These are phyloP conservation scores for Cancer borealis DNA, from an alignment of 2,888 invertebrate species.

Conservation along the genomic window DNA sequence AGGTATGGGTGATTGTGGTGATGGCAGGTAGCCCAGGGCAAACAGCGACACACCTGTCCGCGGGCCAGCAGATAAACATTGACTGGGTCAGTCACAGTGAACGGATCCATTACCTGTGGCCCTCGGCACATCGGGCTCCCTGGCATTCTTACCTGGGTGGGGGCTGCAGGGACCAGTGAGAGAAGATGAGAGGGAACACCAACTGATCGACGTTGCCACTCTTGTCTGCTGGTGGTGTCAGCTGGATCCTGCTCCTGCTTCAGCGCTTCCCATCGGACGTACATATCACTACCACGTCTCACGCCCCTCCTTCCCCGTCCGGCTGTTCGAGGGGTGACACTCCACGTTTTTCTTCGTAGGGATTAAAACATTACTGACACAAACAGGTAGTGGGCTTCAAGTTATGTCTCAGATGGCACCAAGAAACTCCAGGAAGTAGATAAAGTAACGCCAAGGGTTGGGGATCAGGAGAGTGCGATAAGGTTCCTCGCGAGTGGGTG, in stretches of 20 bases:
- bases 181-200: background rate
- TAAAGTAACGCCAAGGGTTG: background rate
- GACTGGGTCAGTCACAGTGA: background rate
- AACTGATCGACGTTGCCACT: background rate
- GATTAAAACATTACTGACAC: background rate
- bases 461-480: background rate
- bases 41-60: constrained; percentile 35
- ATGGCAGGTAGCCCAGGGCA: constrained; percentile 44
- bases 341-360: background rate
- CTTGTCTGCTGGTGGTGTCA: background rate
- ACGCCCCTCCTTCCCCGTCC: background rate
- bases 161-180: background rate
- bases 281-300: background rate
- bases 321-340: background rate
- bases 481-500: background rate
- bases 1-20: constrained; percentile 35
- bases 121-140: background rate
- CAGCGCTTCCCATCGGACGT: background rate
- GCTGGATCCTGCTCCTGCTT: background rate
- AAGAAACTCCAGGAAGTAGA: background rate
- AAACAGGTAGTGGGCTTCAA: background rate
- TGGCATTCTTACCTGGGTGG: background rate
- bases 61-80: constrained; percentile 26
- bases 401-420: background rate
- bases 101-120: background rate